Base-by-base conservation (phyloP, 2,113 vertebrate species). In the Hirundichthys speculiger region DNA sequence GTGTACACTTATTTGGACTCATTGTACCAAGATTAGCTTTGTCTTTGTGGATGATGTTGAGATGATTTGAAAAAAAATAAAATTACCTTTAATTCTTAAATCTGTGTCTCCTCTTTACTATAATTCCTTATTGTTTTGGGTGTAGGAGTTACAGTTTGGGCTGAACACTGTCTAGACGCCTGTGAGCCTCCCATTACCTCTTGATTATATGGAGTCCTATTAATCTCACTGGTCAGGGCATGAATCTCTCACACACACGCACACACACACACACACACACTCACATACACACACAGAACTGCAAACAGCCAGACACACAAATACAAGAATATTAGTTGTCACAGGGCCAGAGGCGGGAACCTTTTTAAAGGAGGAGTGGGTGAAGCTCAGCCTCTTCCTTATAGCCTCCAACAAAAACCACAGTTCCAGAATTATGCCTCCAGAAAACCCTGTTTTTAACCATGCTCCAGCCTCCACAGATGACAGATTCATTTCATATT, bases 131-230 rank as follows among this genome's bases (percentile, higher is more conserved):
- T 46, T 63, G 80, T 59, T 80, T 62, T 83, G 53, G 21, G 70
- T 72, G 84, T 69, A 85, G 83, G 85, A 86, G 85, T 85, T 61
- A 53, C 15, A 45, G 65, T 80, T 80, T 73, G 64, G 79, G 73
- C 55, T 60, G 77, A 82, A 75, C 71, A 75, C 79, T 80, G 87
- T 86, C 85, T 89, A 88, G 87, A 88, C 80, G 19, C 57, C 48
- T 59, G 39, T 64, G 77, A 86, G 76, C 76, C 80, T 88, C 77
- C 83, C 75, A 78, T 70, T 75, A 80, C 62, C 50, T 80, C 46
- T 74, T 86, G 73, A 86, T 82, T 87, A 87, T 30, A 27, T 41
- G 49, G 63, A 77, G 69, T 47, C 67, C 40, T 76, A 80, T 85
- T 83, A 80, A 82, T 86, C 63, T 82, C 22, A 70, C 27, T 48